Evolutionary conservation across 2,888 invertebrate species (phyloP).

Genomic region (Unio pictorum): DNA sequence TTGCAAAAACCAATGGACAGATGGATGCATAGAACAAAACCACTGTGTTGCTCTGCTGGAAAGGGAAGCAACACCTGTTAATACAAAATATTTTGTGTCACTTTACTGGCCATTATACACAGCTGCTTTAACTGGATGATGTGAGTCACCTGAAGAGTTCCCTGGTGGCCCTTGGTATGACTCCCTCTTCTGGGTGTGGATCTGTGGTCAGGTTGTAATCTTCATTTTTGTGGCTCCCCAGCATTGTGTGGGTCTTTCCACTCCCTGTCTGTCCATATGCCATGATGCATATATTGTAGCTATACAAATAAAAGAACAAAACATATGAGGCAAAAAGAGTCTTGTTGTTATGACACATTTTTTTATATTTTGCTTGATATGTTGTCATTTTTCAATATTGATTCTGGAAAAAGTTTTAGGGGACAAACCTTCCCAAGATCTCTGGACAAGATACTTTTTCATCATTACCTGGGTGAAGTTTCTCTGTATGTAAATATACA

Average conservation of each 20-base stretch:
- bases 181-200: slow-evolving; percentile 63
- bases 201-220: slow-evolving; percentile 56
- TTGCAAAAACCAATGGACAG: not conserved
- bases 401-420: not conserved
- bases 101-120: not conserved
- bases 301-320: slow-evolving; percentile 16
- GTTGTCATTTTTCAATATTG: not conserved
- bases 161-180: slow-evolving; percentile 62
- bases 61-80: not conserved
- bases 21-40: not conserved
- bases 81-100: not conserved
- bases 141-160: slow-evolving; percentile 60
- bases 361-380: not conserved
- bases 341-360: no score
- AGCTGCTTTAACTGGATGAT: not conserved
- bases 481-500: no score
- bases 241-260: slow-evolving; percentile 67
- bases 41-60: not conserved
- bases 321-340: not conserved
- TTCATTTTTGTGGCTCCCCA: slow-evolving; percentile 63
- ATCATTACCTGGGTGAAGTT: no score
- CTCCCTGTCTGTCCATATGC: slow-evolving; percentile 67
- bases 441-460: no score
- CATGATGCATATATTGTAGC: slow-evolving; percentile 68
- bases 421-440: no score